Conservation (phyloP, 2,113 vertebrate genomes). For the Oenanthe oenanthe region DNA sequence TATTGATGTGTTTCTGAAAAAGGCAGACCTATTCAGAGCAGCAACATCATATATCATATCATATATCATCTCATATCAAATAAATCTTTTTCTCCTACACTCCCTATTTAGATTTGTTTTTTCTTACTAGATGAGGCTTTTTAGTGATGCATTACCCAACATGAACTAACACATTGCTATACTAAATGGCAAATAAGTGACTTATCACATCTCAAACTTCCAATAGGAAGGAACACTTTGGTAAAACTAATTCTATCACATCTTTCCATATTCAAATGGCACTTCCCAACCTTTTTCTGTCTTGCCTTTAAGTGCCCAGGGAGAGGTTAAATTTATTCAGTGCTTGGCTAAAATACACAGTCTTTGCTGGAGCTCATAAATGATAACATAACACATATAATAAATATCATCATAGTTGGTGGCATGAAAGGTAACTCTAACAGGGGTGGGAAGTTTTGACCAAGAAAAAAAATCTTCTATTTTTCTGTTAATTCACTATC, state of each 20-base stretch:
- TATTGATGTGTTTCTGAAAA: not conserved
- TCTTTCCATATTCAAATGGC: not conserved
- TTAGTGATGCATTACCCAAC: not conserved
- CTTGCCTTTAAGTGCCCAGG: not conserved
- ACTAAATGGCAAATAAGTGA: not conserved
- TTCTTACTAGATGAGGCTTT: not conserved
- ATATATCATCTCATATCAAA: not conserved
- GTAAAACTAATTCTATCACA: not conserved
- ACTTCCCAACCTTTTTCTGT: not conserved
- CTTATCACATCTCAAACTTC: not conserved
- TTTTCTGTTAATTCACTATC: not conserved
- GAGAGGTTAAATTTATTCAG: not conserved
- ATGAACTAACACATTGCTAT: not conserved
- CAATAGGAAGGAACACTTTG: not conserved
- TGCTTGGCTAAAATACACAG: not conserved
- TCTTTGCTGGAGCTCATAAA: not conserved
- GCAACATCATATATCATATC: not conserved
- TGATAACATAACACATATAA: not conserved
- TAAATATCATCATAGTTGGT: not conserved
- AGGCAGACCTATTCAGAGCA: not conserved
- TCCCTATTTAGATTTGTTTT: accelerated
- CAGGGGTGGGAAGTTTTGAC: not conserved
- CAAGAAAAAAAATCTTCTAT: not conserved
- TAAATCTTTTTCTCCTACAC: not conserved
- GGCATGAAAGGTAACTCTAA: not conserved